Evolutionary conservation across 2,797 vertebrate species (phyloP), one percentile per base, ranked within the genome.

Genomic region (Podarcis siculus): DNA sequence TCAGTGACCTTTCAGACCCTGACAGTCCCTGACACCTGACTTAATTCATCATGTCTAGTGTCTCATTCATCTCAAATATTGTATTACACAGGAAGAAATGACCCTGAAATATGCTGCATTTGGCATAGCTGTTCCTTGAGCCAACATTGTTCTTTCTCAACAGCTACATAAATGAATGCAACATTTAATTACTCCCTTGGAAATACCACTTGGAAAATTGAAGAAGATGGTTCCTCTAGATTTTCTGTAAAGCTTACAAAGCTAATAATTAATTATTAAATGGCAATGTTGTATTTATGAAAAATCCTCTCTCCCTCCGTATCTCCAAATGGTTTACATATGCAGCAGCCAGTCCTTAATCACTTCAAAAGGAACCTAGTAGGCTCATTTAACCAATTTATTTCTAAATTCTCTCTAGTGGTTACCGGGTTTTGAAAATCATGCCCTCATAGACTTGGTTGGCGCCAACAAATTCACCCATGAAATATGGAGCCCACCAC

Each of bases 241-340:
- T 89, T 90, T 92, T 23, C 84, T 58, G 85, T 55, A 39, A 55
- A 82, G 81, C 79, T 93, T 87, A 89, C 45, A 76, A 30, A 87
- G 84, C 80, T 42, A 73, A 79, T 58, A 79, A 79, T 84, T 66
- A 89, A 82, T 84, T 84, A 79, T 84, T 88, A 84, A 88, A 79
- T 61, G 49, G 4, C 61, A 42, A 84, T 79, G 25, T 49, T 55
- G 73, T 71, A 55, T 76, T 67, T 69, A 85, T 81, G 13, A 88
- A 92, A 91, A 94, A 64, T 87, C 69, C 66, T 89, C 88, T 72
- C 79, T 88, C 84, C 94, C 93, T 93, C 91, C 89, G 93, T 93
- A 83, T 92, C 89, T 76, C 82, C 92, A 88, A 91, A 81, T 87
- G 64, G 85, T 92, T 93, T 92, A 94, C 90, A 92, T 93, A 95